Base-by-base conservation (phyloP, 1,140 invertebrate species). In the Muscidifurax raptorellus region DNA sequence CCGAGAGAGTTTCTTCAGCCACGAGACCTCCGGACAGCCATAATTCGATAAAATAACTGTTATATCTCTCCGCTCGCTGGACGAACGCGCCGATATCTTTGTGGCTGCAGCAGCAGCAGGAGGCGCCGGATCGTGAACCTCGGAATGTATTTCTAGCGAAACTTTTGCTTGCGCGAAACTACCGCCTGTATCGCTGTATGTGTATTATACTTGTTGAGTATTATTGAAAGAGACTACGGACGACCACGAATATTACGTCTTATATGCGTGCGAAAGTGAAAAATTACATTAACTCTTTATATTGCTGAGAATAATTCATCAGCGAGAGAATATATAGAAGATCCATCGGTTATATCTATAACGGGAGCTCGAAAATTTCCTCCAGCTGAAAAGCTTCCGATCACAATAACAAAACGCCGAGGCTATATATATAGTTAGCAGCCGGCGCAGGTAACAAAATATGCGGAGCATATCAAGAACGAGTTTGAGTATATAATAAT, bases 11-110 rank as follows among this genome's bases (percentile, higher is more conserved):
- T n/a, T n/a, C 40, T 25, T 27, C 72, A 10, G 72, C n/a, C n/a
- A n/a, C n/a, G 22, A 3, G 18, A 28, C 30, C 22, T 75, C 28
- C 40, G 9, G 22, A n/a, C 66, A 30, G 25, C 28, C 72, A 75
- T 75, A 75, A 75, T 75, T 75, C 72, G 32, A 75, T 44, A 22
- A 36, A 72, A 72, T 72, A 72, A 32, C 71, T 18, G 27, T 40
- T 32, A 32, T 72, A 36, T 40, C 18, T 6, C 28, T 72, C 71
- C 71, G 71, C 71, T 15, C 7, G 25, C 12, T 36, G 71, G 71
- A 36, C 18, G 71, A 72, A 32, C 52, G 52, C 18, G 22, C 22
- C 52, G 52, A 47, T 47, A 47, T 47, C 44, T 47, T 47, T 47
- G 44, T 18, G 15, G 44, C 44, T 47, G n/a, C 15, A 59, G 47